Conservation (phyloP, 2,888 invertebrate species). For the Tipula confusa region DNA sequence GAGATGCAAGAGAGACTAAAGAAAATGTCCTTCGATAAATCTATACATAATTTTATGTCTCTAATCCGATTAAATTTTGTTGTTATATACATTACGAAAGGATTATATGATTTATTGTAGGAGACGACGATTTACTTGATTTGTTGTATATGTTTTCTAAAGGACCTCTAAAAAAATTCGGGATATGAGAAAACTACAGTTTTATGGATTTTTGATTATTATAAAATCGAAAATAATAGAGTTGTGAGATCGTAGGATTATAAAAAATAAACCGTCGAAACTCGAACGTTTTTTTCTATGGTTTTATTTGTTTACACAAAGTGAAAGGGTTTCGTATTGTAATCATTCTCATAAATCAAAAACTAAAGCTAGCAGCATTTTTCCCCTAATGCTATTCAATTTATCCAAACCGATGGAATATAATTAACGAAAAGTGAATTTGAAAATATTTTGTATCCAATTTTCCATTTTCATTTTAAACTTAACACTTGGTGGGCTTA, state of each 20-base stretch:
- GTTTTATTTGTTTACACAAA: neutral
- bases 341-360: neutral
- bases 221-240: slow-evolving; percentile 20
- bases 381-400: neutral
- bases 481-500: no score
- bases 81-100: neutral
- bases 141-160: neutral
- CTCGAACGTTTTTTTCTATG: neutral
- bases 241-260: neutral
- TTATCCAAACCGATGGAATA: neutral
- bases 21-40: neutral
- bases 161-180: neutral
- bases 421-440: neutral
- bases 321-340: neutral
- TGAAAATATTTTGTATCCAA: no score
- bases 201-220: slow-evolving; percentile 20
- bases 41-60: neutral
- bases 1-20: neutral
- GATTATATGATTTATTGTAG: slow-evolving; percentile 21
- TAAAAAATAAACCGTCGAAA: neutral
- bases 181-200: neutral
- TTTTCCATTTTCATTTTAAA: no score
- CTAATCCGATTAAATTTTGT: neutral
- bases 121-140: neutral
- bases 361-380: neutral